Evolutionary conservation across 2,797 vertebrate species (phyloP), one percentile per base, ranked within the genome.

Genomic region (Alfaro cultratus): DNA sequence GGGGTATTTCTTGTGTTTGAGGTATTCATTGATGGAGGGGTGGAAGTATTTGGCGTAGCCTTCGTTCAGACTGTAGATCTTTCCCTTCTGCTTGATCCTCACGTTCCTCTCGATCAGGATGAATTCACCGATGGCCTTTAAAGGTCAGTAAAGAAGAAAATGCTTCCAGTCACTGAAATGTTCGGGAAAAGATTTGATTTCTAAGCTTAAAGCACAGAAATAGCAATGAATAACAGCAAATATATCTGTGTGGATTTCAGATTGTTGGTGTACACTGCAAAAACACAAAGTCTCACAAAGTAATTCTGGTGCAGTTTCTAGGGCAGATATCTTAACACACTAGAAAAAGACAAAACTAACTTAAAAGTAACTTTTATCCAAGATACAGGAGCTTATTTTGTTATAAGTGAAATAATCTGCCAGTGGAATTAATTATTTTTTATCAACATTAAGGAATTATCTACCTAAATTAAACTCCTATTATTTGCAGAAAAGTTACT

Each of bases 11-110:
- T 99, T 99, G 93, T 96, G 97, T 77, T 99, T 96, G 74, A 99
- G 90, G 85, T 99, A 99, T 62, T 98, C 97, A 21, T 96, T 97
- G 83, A 99, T 94, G 77, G 96, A 97, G 6, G 96, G 95, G 81
- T 99, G 97, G 88, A 99, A 98, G 93, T 99, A 99, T 79, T 97
- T 99, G 1, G 98, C 97, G 80, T 99, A 99, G 64, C 98, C 98
- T 83, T 99, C 98, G 21, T 99, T 99, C 39, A 99, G 85, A 83
- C 98, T 99, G 94, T 97, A 99, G 86, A 96, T 96, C 88, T 98
- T 99, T 29, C 98, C 98, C 82, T 96, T 98, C 84, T 95, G 97
- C 93, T 99, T 99, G 76, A 99, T 98, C 93, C 88, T 97, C 81
- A 99, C 95, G 74, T 98, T 97, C 94, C 93, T 97, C 84, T 99